Evolutionary conservation across 2,113 vertebrate genomes (phyloP).

Genomic region (Vimba vimba): DNA sequence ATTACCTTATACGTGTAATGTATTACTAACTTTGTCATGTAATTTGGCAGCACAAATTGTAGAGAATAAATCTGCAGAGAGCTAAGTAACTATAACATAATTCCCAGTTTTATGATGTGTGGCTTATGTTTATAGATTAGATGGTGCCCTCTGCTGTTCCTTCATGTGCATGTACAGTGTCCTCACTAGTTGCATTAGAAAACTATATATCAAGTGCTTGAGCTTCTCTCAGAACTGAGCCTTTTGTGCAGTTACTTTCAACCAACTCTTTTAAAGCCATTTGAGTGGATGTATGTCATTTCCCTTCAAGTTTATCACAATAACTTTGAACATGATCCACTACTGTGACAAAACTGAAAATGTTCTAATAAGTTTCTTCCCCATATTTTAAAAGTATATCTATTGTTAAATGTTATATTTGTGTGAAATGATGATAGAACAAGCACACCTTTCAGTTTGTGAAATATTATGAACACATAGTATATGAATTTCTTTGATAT

Average conservation of each 20-base stretch:
- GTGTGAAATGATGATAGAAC: not conserved
- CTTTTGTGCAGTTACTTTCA: not conserved
- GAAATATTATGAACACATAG: not conserved
- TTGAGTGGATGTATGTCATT: not conserved
- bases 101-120: not conserved
- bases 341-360: not conserved
- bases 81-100: not conserved
- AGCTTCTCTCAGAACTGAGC: too few relatives aligned
- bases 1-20: too few relatives aligned
- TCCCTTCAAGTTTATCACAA: not conserved
- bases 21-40: too few relatives aligned
- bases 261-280: not conserved
- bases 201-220: too few relatives aligned
- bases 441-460: not conserved
- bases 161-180: not conserved
- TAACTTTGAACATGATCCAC: not conserved
- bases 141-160: constrained; percentile 46
- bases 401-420: not conserved
- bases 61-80: not conserved
- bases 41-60: not conserved
- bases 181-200: not conserved
- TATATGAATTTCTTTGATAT: not conserved
- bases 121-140: not conserved
- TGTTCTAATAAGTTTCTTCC: not conserved
- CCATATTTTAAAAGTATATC: not conserved